Evolutionary conservation across 2,113 vertebrate genomes (phyloP).

Genomic region (Chiloscyllium plagiosum): DNA sequence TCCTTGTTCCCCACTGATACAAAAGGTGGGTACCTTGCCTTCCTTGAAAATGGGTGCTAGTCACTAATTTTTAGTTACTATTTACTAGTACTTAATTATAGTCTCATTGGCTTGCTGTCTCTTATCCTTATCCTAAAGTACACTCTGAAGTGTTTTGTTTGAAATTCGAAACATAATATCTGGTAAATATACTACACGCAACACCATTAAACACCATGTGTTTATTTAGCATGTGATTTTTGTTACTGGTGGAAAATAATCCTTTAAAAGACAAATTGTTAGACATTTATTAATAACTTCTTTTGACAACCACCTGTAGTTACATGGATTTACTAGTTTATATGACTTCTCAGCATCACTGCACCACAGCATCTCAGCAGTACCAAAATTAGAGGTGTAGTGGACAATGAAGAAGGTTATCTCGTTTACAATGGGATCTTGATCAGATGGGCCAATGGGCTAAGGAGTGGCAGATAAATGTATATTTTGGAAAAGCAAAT

Average conservation of each 20-base stretch:
- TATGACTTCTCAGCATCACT: not conserved
- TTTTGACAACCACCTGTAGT: not conserved
- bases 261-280: not conserved
- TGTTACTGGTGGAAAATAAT: not conserved
- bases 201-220: not conserved
- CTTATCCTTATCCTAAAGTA: not conserved
- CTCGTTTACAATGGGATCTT: no score
- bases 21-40: not conserved
- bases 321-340: not conserved
- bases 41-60: not conserved
- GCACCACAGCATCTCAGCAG: no score
- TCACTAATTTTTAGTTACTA: no score
- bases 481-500: no score
- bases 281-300: not conserved
- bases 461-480: no score
- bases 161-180: not conserved
- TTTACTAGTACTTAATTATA: not conserved
- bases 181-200: not conserved
- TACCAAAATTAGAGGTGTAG: no score
- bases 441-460: no score
- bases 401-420: no score
- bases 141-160: not conserved
- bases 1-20: not conserved
- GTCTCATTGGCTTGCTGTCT: not conserved
- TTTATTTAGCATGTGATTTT: not conserved